phyloP scores from a whole-genome alignment of 2,797 vertebrate genomes.

The Somateria mollissima region DNA sequence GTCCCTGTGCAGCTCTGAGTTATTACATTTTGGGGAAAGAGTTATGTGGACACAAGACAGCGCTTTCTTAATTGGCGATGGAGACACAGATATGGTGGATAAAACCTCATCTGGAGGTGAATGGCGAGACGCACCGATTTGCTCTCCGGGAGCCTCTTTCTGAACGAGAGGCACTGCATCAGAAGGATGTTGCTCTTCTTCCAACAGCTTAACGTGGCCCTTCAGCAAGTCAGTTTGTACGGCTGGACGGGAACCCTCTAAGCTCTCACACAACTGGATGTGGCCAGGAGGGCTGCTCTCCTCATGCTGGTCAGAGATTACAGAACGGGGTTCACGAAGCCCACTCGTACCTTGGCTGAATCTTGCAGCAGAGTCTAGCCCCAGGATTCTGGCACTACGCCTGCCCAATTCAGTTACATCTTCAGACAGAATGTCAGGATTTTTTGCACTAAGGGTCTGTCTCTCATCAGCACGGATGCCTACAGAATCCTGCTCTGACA shows the following conservation, averaged over 20 bases:
- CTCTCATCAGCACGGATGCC: neutral
- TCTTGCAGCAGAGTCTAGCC: neutral
- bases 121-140: neutral
- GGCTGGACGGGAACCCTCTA: neutral
- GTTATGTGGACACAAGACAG: conserved; percentile 83
- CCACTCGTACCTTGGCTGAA: neutral
- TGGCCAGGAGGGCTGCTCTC: neutral
- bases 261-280: neutral
- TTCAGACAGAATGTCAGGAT: neutral
- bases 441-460: neutral
- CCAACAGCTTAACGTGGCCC: neutral
- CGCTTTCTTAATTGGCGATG: conserved; percentile 61
- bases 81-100: neutral
- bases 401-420: neutral
- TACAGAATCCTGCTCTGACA: conserved; percentile 13
- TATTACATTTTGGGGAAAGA: conserved; percentile 76
- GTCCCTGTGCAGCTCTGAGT: neutral
- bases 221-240: neutral
- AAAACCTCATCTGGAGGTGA: neutral
- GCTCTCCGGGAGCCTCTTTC: neutral
- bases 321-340: neutral
- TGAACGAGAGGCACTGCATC: neutral
- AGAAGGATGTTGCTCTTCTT: neutral
- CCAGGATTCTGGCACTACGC: neutral
- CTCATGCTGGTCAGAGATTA: neutral